phyloP scores from a whole-genome alignment of 2,888 invertebrate genomes.

The Folsomia manolachei region DNA sequence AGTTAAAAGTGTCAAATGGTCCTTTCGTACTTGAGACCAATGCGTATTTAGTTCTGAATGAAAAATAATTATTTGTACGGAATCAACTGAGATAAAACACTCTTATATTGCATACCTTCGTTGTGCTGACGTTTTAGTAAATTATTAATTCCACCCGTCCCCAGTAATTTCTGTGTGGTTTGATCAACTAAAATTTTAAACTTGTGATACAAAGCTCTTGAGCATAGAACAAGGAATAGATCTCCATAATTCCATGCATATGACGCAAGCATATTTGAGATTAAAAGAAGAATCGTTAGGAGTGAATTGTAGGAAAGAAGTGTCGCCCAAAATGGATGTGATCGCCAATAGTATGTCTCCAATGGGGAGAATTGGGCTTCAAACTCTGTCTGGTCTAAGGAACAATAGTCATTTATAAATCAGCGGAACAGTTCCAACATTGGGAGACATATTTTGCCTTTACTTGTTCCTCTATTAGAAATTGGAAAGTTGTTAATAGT shows the following conservation, averaged over 20 bases:
- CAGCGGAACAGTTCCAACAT: neutral
- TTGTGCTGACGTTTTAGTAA: neutral
- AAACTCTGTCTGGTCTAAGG: neutral
- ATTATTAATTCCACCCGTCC: neutral
- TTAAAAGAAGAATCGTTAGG: constrained; percentile 24
- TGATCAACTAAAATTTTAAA: constrained; percentile 37
- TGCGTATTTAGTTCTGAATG: too few species aligned
- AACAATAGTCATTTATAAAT: neutral
- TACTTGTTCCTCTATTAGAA: neutral
- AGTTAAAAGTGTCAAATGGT: constrained; percentile 40
- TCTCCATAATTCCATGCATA: constrained; percentile 36
- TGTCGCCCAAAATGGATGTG: constrained; percentile 33
- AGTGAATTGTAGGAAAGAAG: constrained; percentile 24
- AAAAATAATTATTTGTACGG: too few species aligned
- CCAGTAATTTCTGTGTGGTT: constrained; percentile 18
- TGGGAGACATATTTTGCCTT: neutral
- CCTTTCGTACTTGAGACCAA: constrained; percentile 40
- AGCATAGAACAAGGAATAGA: constrained; percentile 32
- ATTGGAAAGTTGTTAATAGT: constrained; percentile 24
- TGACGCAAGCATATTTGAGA: constrained; percentile 23
- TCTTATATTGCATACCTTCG: too few species aligned
- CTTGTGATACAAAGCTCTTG: constrained; percentile 39
- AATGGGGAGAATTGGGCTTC: constrained; percentile 18
- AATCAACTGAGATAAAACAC: too few species aligned
- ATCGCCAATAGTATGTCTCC: constrained; percentile 36